A percentile compares a stretch with the other conserved stretches of the same genome.
Conservation (phyloP, 2,113 vertebrate species). For the Oncorhynchus masou region DNA sequence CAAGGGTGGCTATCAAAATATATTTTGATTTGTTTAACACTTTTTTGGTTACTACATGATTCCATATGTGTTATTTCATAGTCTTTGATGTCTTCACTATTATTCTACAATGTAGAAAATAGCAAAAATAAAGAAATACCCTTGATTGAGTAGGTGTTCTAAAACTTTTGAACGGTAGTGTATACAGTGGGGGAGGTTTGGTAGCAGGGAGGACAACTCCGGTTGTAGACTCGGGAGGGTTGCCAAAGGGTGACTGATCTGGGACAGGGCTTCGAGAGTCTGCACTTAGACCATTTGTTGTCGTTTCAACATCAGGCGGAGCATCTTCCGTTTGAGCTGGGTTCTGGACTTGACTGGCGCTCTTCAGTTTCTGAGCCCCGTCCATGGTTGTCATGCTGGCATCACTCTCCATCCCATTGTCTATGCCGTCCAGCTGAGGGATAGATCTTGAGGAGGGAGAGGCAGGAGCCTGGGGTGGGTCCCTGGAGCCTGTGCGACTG, state of each 20-base stretch:
- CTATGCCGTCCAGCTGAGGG: constrained; percentile 87
- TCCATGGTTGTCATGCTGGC: constrained; percentile 65
- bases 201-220: constrained; percentile 24
- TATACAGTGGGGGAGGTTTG: constrained; percentile 14
- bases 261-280: constrained; percentile 27
- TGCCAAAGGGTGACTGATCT: constrained; percentile 28
- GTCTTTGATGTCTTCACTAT: too few species aligned
- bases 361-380: constrained; percentile 59
- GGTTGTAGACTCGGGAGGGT: constrained; percentile 27
- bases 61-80: too few species aligned
- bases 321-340: constrained; percentile 49
- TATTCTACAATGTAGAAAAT: too few species aligned
- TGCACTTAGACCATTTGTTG: constrained; percentile 43
- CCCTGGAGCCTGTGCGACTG: constrained; percentile 61
- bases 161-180: background rate
- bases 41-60: too few species aligned
- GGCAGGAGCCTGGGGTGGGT: constrained; percentile 65
- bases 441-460: constrained; percentile 65
- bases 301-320: constrained; percentile 37
- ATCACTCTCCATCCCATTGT: constrained; percentile 86
- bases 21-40: too few species aligned
- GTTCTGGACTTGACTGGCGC: constrained; percentile 53
- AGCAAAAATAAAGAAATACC: too few species aligned
- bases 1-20: too few species aligned
- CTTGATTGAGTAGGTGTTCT: too few species aligned